Evolutionary conservation across 2,888 invertebrate species (phyloP).

Genomic region (Nebria salina): DNA sequence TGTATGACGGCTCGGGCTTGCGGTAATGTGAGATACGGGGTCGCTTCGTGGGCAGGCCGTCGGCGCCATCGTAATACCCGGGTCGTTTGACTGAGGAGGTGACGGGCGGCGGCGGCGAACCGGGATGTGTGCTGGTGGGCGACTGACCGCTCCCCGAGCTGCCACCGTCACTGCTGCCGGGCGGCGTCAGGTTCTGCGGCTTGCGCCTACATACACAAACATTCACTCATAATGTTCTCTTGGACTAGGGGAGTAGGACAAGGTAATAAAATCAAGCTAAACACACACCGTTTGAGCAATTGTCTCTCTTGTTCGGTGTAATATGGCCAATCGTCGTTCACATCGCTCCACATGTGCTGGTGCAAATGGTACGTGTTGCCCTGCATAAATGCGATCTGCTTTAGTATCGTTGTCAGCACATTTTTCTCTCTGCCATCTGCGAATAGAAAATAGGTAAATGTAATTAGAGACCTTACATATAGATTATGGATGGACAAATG

Average conservation of each 20-base stretch:
- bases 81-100: slow-evolving; percentile 71
- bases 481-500: too few species aligned
- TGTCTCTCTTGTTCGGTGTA: slow-evolving; percentile 90
- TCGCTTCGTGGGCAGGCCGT: slow-evolving; percentile 75
- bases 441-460: slow-evolving; percentile 59
- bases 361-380: slow-evolving; percentile 91
- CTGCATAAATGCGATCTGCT: slow-evolving; percentile 82
- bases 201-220: slow-evolving; percentile 72
- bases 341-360: slow-evolving; percentile 91
- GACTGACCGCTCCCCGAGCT: slow-evolving; percentile 83
- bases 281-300: slow-evolving; percentile 79
- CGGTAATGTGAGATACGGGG: slow-evolving; percentile 88
- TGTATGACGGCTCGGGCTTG: slow-evolving; percentile 63
- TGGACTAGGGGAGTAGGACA: not conserved
- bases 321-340: slow-evolving; percentile 93
- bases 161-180: slow-evolving; percentile 83
- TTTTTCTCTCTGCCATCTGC: slow-evolving; percentile 88
- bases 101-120: slow-evolving; percentile 74
- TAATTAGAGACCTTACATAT: too few species aligned
- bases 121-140: slow-evolving; percentile 77
- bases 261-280: slow-evolving; percentile 5
- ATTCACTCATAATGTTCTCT: slow-evolving; percentile 8
- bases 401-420: slow-evolving; percentile 79
- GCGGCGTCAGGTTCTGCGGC: slow-evolving; percentile 90
- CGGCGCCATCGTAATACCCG: slow-evolving; percentile 69